These are phyloP conservation scores for Zaprionus kolodkinae DNA, from an alignment of 1,140 invertebrate species.

Conservation along the genomic window DNA sequence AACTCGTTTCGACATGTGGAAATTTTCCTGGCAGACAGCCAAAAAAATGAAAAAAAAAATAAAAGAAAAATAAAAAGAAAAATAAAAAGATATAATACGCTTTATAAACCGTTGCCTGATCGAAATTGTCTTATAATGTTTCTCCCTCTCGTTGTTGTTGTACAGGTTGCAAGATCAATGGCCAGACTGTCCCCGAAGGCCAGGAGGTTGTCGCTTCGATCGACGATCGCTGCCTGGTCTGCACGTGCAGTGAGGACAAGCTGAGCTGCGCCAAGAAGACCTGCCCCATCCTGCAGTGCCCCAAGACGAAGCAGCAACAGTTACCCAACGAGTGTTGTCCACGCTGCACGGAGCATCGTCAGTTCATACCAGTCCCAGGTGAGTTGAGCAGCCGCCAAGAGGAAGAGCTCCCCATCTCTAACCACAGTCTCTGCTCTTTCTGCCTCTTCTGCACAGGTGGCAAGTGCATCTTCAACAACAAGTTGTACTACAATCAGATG, in stretches of 20 bases:
- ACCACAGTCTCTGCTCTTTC: conserved; percentile 22
- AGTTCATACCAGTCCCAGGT: conserved; percentile 85
- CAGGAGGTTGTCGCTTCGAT: conserved; percentile 90
- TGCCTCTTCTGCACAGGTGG: conserved; percentile 76
- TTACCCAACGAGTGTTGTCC: conserved; percentile 93
- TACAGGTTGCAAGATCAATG: conserved; percentile 91
- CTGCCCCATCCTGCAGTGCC: conserved; percentile 93
- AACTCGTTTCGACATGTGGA: conserved; percentile 74
- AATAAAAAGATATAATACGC: conserved; percentile 35
- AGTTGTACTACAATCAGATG: conserved; percentile 84
- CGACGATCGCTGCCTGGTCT: conserved; percentile 94
- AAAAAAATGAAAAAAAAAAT: conserved; percentile 47
- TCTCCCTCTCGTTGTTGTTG: conserved; percentile 17
- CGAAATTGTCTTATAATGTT: conserved; percentile 7
- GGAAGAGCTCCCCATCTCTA: neutral
- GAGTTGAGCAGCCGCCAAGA: conserved; percentile 51
- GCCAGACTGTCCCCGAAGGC: conserved; percentile 88
- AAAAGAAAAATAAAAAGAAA: conserved; percentile 6
- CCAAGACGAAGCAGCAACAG: conserved; percentile 87
- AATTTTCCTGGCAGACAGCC: conserved; percentile 71
- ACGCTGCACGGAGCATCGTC: conserved; percentile 88
- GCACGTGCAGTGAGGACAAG: conserved; percentile 90
- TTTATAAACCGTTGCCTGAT: conserved; percentile 42
- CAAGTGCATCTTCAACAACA: conserved; percentile 89
- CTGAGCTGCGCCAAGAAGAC: conserved; percentile 92